Conservation (phyloP, 2,113 vertebrate genomes). For the Aleadryas rufinucha region DNA sequence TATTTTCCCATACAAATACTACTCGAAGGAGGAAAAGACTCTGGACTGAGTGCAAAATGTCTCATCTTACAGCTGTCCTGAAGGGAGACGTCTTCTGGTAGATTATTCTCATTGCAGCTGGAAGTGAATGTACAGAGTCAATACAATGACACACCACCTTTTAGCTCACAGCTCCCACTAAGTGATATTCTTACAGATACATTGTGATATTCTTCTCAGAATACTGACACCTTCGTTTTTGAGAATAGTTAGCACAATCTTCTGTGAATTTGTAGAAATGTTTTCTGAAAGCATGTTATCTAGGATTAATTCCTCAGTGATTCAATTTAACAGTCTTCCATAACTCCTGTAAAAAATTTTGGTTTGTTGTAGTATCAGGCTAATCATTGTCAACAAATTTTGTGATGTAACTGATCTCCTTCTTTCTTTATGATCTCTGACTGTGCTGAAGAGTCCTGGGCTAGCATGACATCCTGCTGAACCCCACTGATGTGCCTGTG, state of each 20-base stretch:
- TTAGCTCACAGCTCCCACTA: not conserved
- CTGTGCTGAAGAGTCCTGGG: not conserved
- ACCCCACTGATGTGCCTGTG: not conserved
- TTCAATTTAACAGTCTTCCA: not conserved
- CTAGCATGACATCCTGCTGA: not conserved
- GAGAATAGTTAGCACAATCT: not conserved
- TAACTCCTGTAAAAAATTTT: not conserved
- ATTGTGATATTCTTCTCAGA: not conserved
- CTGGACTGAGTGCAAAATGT: not conserved
- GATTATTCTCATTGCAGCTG: not conserved
- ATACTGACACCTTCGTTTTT: not conserved
- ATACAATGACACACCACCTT: accelerated
- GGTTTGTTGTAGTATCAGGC: not conserved
- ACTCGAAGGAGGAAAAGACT: not conserved
- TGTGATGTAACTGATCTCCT: not conserved
- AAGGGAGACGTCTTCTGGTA: not conserved
- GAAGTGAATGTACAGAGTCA: not conserved
- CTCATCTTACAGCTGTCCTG: not conserved
- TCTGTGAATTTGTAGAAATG: not conserved
- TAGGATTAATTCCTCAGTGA: not conserved
- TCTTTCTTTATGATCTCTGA: not conserved
- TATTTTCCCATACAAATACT: not conserved
- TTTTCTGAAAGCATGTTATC: not conserved
- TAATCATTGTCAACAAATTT: not conserved
- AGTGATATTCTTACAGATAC: accelerated